Percentiles rank a stretch among this genome's conserved stretches.
phyloP scores from a whole-genome alignment of 1,140 invertebrate species.

The Diachasmimorpha longicaudata region DNA sequence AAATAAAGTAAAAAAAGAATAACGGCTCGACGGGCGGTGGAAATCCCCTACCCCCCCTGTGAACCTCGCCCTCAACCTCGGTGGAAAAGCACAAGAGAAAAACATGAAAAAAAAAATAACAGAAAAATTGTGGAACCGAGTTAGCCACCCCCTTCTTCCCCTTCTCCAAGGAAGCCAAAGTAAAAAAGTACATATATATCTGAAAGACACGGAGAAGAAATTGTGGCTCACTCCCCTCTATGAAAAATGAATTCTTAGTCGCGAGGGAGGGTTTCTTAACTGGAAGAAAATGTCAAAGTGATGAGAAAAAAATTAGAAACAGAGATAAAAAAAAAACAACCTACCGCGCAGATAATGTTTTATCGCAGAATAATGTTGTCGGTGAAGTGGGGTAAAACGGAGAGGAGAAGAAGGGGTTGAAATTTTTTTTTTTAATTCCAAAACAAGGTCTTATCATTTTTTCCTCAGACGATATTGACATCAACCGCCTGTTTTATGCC shows the following conservation, averaged over 20 bases:
- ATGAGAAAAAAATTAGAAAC: constrained; percentile 30
- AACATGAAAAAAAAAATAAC: not conserved
- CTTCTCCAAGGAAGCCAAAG: not conserved
- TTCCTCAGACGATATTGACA: no score
- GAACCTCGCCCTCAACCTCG: not conserved
- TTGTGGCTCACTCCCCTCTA: not conserved
- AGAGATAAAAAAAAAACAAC: not conserved
- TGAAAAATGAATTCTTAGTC: not conserved
- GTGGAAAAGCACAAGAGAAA: constrained; percentile 4
- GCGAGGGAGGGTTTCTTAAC: constrained; percentile 41
- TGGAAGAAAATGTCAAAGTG: constrained; percentile 50
- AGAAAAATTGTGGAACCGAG: constrained; percentile 10
- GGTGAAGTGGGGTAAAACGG: no score
- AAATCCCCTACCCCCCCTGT: not conserved
- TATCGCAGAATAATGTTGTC: no score
- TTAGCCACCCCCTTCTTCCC: not conserved
- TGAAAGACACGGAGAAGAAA: constrained; percentile 13
- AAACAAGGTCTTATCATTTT: no score
- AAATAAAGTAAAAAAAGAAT: constrained; percentile 3
- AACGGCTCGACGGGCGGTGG: constrained; percentile 5
- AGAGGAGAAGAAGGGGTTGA: no score
- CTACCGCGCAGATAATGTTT: not conserved
- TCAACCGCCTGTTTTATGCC: no score
- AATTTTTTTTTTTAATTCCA: no score
- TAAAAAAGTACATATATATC: constrained; percentile 2